phyloP scores from a whole-genome alignment of 2,888 invertebrate species.

The Lycophotia porphyrea region DNA sequence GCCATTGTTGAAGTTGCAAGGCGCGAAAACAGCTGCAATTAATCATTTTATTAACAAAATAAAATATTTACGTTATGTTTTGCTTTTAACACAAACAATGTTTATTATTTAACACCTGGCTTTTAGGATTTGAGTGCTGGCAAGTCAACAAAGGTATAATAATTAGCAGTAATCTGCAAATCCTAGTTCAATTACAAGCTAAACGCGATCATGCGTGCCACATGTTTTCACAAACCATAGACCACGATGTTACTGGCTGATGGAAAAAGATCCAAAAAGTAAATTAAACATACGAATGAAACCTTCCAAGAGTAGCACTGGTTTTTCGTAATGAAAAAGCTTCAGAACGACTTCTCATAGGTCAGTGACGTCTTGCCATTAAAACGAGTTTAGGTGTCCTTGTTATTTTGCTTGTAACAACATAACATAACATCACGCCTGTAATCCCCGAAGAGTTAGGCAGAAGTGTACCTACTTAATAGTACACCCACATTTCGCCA shows the following conservation, averaged over 20 bases:
- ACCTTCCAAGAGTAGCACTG: constrained; percentile 55
- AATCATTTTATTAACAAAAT: constrained; percentile 10
- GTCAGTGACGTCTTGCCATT: constrained; percentile 37
- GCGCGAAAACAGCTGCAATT: constrained; percentile 7
- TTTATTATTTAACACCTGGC: constrained; percentile 1
- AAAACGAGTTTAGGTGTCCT: not conserved
- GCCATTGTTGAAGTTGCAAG: constrained; percentile 20
- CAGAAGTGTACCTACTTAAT: no score
- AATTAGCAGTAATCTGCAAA: constrained; percentile 12
- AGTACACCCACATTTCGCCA: no score
- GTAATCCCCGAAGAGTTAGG: no score
- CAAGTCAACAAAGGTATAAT: constrained; percentile 10
- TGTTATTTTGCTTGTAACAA: not conserved
- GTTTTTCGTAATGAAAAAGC: constrained; percentile 54
- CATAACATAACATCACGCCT: no score
- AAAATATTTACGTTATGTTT: constrained; percentile 10
- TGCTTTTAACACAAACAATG: not conserved
- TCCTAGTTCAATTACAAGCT: not conserved
- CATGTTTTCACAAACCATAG: constrained; percentile 11
- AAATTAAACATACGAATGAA: constrained; percentile 56
- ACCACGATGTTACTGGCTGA: constrained; percentile 26
- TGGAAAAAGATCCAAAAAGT: constrained; percentile 35
- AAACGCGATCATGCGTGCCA: constrained; percentile 4
- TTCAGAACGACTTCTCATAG: constrained; percentile 23
- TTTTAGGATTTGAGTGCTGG: not conserved